phyloP scores from a whole-genome alignment of 2,797 vertebrate genomes.

The Phrynocephalus vlangalii region DNA sequence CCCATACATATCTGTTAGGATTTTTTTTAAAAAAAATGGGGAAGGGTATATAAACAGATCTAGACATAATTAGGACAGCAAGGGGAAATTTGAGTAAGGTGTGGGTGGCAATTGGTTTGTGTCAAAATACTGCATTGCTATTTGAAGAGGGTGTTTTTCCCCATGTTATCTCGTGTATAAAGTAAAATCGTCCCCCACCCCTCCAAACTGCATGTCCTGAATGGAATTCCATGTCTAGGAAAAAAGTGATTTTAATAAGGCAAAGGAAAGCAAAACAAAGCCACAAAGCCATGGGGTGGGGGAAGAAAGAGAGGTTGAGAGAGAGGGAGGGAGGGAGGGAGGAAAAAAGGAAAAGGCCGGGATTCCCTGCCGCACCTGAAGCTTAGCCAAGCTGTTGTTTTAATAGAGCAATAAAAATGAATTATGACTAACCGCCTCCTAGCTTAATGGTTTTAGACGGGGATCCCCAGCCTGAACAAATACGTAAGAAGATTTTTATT shows the following conservation, averaged over 20 bases:
- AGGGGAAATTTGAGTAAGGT: background rate
- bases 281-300: background rate
- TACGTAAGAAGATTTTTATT: slow-evolving; percentile 86
- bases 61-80: background rate
- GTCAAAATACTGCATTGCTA: slow-evolving; percentile 12
- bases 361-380: slow-evolving; percentile 71
- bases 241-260: slow-evolving; percentile 25
- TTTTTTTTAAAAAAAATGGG: background rate
- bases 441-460: slow-evolving; percentile 90
- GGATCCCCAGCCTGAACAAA: slow-evolving; percentile 83
- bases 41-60: background rate
- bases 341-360: slow-evolving; percentile 33
- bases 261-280: background rate
- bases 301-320: slow-evolving; percentile 47
- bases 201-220: background rate
- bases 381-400: slow-evolving; percentile 85
- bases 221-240: slow-evolving; percentile 3
- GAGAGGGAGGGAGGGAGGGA: background rate
- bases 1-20: no score
- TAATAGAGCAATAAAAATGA: slow-evolving; percentile 89
- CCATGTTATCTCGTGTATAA: background rate
- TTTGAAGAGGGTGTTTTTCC: background rate
- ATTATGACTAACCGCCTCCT: slow-evolving; percentile 92
- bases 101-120: slow-evolving; percentile 16
- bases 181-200: background rate